Base-by-base conservation (phyloP, 1,140 invertebrate genomes). In the Neelides sp. region DNA sequence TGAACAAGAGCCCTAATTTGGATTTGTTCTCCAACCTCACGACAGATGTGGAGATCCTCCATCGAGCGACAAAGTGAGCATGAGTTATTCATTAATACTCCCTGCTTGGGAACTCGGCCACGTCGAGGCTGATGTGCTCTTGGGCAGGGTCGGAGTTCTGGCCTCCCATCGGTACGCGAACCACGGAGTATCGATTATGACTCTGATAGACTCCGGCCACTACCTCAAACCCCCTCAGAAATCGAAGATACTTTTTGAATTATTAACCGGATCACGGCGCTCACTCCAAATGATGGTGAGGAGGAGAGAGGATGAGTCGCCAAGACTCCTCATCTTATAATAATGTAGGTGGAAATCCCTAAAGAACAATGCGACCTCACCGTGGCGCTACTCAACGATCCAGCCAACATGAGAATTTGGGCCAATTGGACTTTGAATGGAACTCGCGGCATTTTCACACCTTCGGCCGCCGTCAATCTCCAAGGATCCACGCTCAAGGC, bases 141-240 rank as follows among this genome's bases (percentile, higher is more conserved):
- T 39, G 48, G 23, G 30, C 49, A 35, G 57, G 59, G 50, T 57
- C 57, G 52, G 55, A 61, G 52, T 40, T 61, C 8, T 45, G 26
- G 47, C 42, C 34, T 49, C 55, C 34, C 57, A 45, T 57, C 55
- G 41, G 40, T 50, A 61, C 55, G 52, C 52, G 22, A 39, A 50
- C 24, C 49, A 57, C 43, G 52, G 55, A 55, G 55, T 61, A 61
- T 61, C 59, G 59, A 61, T 61, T 61, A 57, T 61, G 52, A 61
- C 59, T 55, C 52, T 61, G 55, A 55, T 61, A 52, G 59, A 61
- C 55, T 57, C 53, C 54, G 57, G 55, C 55, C 55, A 61, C 50
- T 47, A 55, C 30, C 41, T 39, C 44, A 52, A 61, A 55, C 45
- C 50, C 54, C 24, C 37, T 23, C 30, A 54, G 47, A 50, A 57